Evolutionary conservation across 2,888 invertebrate species (phyloP).

Genomic region (Diarsia dahlii): DNA sequence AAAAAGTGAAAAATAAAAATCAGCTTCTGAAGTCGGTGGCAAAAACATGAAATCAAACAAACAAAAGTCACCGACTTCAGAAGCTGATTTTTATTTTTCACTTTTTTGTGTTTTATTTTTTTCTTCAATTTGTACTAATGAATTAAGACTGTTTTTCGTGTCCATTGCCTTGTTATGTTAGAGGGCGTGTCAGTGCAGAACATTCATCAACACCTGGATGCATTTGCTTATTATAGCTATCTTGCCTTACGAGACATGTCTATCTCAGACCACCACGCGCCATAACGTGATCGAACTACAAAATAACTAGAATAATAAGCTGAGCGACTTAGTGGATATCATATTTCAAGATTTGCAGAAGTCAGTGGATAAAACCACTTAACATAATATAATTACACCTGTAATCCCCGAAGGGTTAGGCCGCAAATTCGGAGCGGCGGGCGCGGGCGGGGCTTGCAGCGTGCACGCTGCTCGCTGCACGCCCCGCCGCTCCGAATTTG

Average conservation of each 20-base stretch:
- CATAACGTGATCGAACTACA: not conserved
- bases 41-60: no score
- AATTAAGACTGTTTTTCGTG: not conserved
- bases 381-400: not conserved
- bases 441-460: no score
- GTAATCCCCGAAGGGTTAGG: not conserved
- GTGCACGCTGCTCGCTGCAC: no score
- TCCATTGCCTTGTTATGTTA: not conserved
- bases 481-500: no score
- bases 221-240: not conserved
- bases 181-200: not conserved
- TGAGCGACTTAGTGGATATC: not conserved
- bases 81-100: no score
- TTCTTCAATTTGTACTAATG: constrained; percentile 18
- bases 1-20: no score
- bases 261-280: not conserved
- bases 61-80: no score
- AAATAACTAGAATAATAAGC: not conserved
- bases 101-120: no score
- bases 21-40: no score
- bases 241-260: not conserved
- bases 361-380: not conserved
- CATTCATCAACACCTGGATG: not conserved
- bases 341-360: not conserved
- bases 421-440: no score